These are phyloP conservation scores for Platycheirus albimanus DNA, from an alignment of 2,888 invertebrate genomes.

Conservation along the genomic window DNA sequence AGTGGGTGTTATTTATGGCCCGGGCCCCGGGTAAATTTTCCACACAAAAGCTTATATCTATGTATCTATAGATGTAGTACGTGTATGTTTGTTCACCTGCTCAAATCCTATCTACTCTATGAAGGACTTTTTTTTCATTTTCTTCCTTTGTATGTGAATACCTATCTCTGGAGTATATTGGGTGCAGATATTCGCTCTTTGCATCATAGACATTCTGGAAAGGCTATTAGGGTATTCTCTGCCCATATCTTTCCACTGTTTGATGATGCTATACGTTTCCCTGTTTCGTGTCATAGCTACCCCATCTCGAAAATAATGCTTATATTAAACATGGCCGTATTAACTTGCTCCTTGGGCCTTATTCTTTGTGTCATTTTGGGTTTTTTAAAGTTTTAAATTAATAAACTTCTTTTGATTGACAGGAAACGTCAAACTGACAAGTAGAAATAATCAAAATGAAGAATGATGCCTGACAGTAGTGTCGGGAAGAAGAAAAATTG, in stretches of 20 bases:
- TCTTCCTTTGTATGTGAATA: background rate
- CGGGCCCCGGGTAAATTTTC: conserved; percentile 62
- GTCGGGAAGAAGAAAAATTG: too few species aligned
- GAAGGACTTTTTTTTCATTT: conserved; percentile 14
- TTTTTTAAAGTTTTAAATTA: too few species aligned
- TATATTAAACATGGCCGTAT: conserved; percentile 14
- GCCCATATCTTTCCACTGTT: conserved; percentile 9
- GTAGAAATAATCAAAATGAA: too few species aligned
- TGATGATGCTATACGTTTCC: conserved; percentile 5
- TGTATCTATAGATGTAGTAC: too few species aligned
- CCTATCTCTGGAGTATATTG: conserved; percentile 15
- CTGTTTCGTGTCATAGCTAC: conserved; percentile 24
- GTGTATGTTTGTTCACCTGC: conserved; percentile 66
- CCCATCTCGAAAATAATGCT: conserved; percentile 57
- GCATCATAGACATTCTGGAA: conserved; percentile 60
- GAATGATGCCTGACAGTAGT: too few species aligned
- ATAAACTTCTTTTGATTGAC: too few species aligned
- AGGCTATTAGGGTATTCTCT: conserved; percentile 71
- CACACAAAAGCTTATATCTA: conserved; percentile 53
- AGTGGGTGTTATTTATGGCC: conserved; percentile 45
- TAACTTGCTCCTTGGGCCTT: background rate
- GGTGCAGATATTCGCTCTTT: conserved; percentile 51
- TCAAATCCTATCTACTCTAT: conserved; percentile 59
- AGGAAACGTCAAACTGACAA: too few species aligned
- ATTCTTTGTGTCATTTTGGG: background rate